These are phyloP conservation scores for Bombylius major DNA, from an alignment of 2,888 invertebrate genomes.

Conservation along the genomic window DNA sequence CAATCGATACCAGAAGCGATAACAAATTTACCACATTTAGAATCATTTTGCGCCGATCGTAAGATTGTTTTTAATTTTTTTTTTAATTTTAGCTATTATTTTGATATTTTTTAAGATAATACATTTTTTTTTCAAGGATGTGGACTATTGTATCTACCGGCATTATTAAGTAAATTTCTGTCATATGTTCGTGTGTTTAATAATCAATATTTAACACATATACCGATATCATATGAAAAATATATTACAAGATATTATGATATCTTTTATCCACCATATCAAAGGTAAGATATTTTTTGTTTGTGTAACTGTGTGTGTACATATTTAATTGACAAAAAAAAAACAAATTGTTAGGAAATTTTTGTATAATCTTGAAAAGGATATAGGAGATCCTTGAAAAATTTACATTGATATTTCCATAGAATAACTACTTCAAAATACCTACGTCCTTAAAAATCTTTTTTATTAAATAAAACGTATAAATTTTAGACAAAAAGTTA, in stretches of 20 bases:
- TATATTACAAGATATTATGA: conserved; percentile 30
- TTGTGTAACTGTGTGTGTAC: neutral
- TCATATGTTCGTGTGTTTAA: conserved; percentile 33
- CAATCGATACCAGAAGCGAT: conserved; percentile 32
- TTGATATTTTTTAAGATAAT: neutral
- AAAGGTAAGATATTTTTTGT: neutral
- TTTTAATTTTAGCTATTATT: too few species aligned
- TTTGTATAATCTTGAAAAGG: too few species aligned
- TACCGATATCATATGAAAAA: conserved; percentile 32
- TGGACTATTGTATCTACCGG: conserved; percentile 30
- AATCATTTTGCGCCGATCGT: conserved; percentile 33
- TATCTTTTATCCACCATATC: neutral
- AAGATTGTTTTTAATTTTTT: conserved; percentile 13
- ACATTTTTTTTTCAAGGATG: conserved; percentile 23
- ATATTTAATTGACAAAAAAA: too few species aligned
- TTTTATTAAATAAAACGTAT: too few species aligned
- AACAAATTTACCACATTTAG: conserved; percentile 28
- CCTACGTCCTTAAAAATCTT: too few species aligned
- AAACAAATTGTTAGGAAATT: too few species aligned
- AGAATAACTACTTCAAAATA: too few species aligned
- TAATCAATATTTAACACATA: conserved; percentile 31
- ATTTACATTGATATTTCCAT: too few species aligned
- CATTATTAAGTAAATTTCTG: conserved; percentile 30
- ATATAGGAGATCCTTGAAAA: too few species aligned
- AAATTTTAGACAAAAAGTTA: too few species aligned